These are phyloP conservation scores for Corbicula japonica DNA, from an alignment of 2,888 invertebrate genomes.

Conservation along the genomic window DNA sequence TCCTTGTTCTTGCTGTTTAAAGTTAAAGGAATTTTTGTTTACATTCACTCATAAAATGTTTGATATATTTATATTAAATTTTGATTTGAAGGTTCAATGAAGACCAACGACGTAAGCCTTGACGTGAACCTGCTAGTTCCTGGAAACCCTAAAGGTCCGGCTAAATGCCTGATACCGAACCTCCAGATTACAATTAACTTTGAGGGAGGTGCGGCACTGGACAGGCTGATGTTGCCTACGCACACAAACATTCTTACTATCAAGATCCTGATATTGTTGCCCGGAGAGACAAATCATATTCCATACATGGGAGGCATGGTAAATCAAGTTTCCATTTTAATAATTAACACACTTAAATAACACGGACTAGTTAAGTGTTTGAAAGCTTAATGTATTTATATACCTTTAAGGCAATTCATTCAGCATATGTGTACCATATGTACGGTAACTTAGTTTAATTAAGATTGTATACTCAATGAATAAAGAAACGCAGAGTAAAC, in stretches of 20 bases:
- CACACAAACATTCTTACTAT: conserved; percentile 49
- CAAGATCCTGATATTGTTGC: conserved; percentile 47
- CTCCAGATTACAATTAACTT: conserved; percentile 49
- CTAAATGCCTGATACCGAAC: conserved; percentile 21
- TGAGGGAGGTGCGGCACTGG: conserved; percentile 48
- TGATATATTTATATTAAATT: background rate
- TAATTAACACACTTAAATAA: no score
- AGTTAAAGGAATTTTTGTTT: no score
- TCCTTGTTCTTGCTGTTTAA: no score
- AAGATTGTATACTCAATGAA: no score
- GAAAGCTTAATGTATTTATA: no score
- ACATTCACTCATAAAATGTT: background rate
- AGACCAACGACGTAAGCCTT: conserved; percentile 29
- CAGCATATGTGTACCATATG: no score
- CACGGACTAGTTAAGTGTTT: no score
- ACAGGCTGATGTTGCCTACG: conserved; percentile 41
- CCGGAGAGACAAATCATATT: conserved; percentile 49
- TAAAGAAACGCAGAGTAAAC: no score
- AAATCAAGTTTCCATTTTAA: no score
- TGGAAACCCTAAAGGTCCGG: conserved; percentile 39
- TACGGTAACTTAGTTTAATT: no score
- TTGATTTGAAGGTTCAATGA: conserved; percentile 29
- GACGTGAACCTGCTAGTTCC: conserved; percentile 23
- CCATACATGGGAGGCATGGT: conserved; percentile 51
- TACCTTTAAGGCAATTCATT: no score